phyloP scores from a whole-genome alignment of 2,113 vertebrate species.

The Acinonyx jubatus region DNA sequence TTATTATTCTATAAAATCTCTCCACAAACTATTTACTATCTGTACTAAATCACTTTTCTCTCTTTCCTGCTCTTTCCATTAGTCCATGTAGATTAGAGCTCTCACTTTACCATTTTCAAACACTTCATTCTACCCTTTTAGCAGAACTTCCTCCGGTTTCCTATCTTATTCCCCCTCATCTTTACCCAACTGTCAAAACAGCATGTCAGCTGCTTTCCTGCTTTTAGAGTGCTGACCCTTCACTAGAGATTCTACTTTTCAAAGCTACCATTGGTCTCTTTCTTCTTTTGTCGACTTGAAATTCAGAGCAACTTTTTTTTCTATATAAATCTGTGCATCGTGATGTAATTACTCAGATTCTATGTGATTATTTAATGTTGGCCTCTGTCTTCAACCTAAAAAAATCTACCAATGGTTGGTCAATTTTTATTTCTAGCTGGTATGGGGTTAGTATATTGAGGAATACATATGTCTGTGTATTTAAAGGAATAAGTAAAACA shows the following conservation, averaged over 20 bases:
- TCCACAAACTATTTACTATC: constrained; percentile 30
- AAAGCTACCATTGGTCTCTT: background rate
- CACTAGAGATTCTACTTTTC: background rate
- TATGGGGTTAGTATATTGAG: constrained; percentile 17
- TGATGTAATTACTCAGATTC: constrained; percentile 33
- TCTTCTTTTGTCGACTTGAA: constrained; percentile 31
- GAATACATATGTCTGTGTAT: background rate
- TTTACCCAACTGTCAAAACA: constrained; percentile 28
- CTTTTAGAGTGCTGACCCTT: background rate
- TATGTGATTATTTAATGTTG: constrained; percentile 23
- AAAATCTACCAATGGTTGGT: constrained; percentile 16
- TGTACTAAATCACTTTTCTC: constrained; percentile 31
- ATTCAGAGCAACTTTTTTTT: constrained; percentile 28
- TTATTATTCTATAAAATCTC: constrained; percentile 41
- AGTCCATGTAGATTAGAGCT: background rate
- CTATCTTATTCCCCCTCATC: background rate
- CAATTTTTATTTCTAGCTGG: constrained; percentile 4
- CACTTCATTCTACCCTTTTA: background rate
- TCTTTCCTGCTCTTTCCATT: constrained; percentile 34
- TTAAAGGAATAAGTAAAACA: constrained; percentile 1
- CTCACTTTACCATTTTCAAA: constrained; percentile 9
- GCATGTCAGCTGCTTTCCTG: background rate
- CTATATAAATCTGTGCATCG: background rate
- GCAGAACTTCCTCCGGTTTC: constrained; percentile 25
- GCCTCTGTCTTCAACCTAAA: constrained; percentile 21